Evolutionary conservation across 1,140 invertebrate genomes (phyloP), one percentile per base, ranked within the genome.

Genomic region (Maconellicoccus hirsutus): DNA sequence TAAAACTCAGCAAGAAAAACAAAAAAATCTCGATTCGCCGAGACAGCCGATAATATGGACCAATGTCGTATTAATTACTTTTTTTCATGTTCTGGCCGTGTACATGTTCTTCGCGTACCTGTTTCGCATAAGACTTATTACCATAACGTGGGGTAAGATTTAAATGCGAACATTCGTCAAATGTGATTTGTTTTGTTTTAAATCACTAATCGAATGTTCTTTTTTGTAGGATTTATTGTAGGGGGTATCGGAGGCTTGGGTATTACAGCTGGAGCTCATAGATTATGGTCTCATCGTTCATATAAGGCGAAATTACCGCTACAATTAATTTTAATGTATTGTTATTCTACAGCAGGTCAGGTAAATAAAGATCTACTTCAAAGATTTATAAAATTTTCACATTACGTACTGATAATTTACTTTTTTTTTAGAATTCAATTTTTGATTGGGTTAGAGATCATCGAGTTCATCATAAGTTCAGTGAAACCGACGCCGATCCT

Each of bases 261-360:
- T 10, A 81, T 94, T 4, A 94, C 92, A 0, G 91, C 83, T 22
- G 93, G 93, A 6, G 89, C 83, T 0, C 93, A 95, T 80, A 83
- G 93, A 19, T 84, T 89, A 21, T 95, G 91, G 90, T 84, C 88
- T 29, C 93, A 95, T 80, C 81, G 86, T 71, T 83, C 90, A 1
- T 95, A 89, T 78, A 93, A 92, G 80, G 93, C 93, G 1, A 89
- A 83, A 73, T 73, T 84, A 16, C 88, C 90, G 0, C 78, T 93
- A 14, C 81, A 87, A 73, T 80, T 89, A 12, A 79, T 94, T 59
- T 77, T 94, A 12, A 82, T 87, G 70, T 33, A 87, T 7, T 84
- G 84, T 73, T 89, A 88, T 74, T 86, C 85, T 10, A 77, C 87
- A 7, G 84, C 91, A 71, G 87, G 90, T 73, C 88, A 93, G 83